Percentiles rank a stretch among this genome's conserved stretches.
phyloP scores from a whole-genome alignment of 2,113 vertebrate genomes.

The Martes martes region DNA sequence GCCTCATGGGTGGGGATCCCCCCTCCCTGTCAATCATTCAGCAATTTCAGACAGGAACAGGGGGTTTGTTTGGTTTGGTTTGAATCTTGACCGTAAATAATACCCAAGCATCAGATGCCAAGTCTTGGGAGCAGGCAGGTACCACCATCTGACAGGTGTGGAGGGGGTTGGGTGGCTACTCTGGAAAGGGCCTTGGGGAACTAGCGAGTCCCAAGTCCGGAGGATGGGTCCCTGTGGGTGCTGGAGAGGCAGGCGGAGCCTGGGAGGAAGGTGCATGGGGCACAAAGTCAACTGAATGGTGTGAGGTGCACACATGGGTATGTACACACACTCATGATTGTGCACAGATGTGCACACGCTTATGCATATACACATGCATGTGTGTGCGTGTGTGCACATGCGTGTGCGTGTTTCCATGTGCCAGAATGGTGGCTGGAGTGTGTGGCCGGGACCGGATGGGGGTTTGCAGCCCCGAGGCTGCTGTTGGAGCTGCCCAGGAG shows the following conservation, averaged over 20 bases:
- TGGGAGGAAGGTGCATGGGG: neutral
- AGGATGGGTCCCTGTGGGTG: neutral
- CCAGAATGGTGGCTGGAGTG: neutral
- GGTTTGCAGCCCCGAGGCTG: neutral
- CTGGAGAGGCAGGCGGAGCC: accelerated
- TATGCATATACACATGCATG: neutral
- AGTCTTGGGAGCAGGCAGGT: neutral
- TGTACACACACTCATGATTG: too few species aligned
- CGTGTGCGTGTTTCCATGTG: neutral
- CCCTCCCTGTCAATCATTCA: neutral
- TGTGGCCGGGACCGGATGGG: neutral
- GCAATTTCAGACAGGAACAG: neutral
- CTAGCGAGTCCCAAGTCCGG: neutral
- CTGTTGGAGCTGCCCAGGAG: neutral
- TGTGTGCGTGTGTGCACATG: accelerated
- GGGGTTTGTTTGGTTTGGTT: too few species aligned
- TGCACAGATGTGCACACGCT: too few species aligned
- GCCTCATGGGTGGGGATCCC: neutral
- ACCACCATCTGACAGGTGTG: accelerated
- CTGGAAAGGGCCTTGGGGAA: neutral
- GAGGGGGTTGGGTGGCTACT: too few species aligned
- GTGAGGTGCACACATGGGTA: neutral
- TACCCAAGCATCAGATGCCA: neutral
- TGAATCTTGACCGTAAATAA: neutral
- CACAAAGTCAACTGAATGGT: accelerated